Conservation (phyloP, 2,113 vertebrate genomes). For the Pleuronectes platessa region DNA sequence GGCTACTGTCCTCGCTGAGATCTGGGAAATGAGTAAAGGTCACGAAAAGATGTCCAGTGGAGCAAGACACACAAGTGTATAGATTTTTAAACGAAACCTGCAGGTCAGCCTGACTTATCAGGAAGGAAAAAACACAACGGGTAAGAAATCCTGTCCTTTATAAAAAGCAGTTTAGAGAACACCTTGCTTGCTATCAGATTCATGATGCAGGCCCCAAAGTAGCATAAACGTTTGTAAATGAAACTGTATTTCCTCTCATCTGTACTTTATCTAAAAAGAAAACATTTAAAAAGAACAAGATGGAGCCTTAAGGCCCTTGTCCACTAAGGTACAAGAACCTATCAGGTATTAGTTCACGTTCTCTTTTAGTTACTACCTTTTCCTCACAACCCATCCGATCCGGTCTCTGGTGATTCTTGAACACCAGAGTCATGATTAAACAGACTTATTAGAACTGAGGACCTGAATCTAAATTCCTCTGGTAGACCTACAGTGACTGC, state of each 20-base stretch:
- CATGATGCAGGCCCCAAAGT: not conserved
- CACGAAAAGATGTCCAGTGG: not conserved
- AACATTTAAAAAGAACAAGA: not conserved
- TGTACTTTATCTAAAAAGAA: not conserved
- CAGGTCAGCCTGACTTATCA: not conserved
- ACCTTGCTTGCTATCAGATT: not conserved
- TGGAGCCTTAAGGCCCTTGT: not conserved
- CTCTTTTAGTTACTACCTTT: too few relatives aligned
- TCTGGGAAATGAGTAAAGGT: not conserved
- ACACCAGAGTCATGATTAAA: not conserved
- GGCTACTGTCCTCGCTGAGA: not conserved
- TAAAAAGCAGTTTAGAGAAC: not conserved
- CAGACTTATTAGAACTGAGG: not conserved
- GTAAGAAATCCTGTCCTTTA: not conserved
- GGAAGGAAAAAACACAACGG: not conserved
- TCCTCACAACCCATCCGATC: too few relatives aligned
- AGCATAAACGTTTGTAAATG: not conserved
- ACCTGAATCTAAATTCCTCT: not conserved
- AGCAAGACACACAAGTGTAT: not conserved
- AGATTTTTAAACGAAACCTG: not conserved
- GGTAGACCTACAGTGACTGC: conserved; percentile 23
- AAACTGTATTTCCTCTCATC: not conserved
- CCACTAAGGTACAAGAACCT: not conserved
- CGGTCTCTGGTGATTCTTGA: too few relatives aligned
- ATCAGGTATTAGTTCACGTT: too few relatives aligned